These are phyloP conservation scores for Mellivora capensis DNA, from an alignment of 2,113 vertebrate genomes.

Conservation along the genomic window DNA sequence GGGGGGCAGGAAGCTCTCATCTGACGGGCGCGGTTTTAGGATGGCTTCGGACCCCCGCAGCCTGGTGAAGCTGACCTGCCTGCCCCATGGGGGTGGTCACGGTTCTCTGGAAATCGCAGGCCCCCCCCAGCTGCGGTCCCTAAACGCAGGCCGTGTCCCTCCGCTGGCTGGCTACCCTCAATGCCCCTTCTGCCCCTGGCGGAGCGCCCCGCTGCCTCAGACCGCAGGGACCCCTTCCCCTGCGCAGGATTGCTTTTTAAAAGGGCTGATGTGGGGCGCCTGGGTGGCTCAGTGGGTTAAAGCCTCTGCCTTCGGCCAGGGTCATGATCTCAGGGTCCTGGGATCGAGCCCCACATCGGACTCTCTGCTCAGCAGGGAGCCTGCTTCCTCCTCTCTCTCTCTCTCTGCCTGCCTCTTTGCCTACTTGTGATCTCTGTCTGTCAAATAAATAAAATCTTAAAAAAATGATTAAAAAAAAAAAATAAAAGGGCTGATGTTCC, in stretches of 20 bases:
- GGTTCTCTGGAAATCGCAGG: not conserved
- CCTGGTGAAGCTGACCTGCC: not conserved
- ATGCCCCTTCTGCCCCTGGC: not conserved
- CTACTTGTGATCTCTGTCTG: too few relatives aligned
- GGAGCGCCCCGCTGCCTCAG: rapidly evolving
- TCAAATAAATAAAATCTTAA: too few relatives aligned
- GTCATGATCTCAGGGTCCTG: too few relatives aligned
- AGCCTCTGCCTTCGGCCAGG: too few relatives aligned
- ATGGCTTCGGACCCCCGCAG: too few relatives aligned
- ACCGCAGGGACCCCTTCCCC: rapidly evolving
- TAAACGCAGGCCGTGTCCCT: rapidly evolving
- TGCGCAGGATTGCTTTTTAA: not conserved
- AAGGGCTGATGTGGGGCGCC: not conserved
- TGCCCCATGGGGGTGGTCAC: rapidly evolving
- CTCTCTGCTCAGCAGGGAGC: too few relatives aligned
- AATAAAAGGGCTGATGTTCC: not conserved
- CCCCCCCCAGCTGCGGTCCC: not conserved
- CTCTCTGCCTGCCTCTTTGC: too few relatives aligned
- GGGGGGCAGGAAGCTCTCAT: not conserved
- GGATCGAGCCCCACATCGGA: too few relatives aligned
- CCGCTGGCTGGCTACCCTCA: not conserved
- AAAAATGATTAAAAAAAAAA: too few relatives aligned
- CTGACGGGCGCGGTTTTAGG: not conserved
- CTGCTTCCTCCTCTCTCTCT: too few relatives aligned
- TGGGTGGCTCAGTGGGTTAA: too few relatives aligned